These are phyloP conservation scores for Paramormyrops hopkinsi DNA, from an alignment of 2,797 vertebrate genomes.

Conservation along the genomic window DNA sequence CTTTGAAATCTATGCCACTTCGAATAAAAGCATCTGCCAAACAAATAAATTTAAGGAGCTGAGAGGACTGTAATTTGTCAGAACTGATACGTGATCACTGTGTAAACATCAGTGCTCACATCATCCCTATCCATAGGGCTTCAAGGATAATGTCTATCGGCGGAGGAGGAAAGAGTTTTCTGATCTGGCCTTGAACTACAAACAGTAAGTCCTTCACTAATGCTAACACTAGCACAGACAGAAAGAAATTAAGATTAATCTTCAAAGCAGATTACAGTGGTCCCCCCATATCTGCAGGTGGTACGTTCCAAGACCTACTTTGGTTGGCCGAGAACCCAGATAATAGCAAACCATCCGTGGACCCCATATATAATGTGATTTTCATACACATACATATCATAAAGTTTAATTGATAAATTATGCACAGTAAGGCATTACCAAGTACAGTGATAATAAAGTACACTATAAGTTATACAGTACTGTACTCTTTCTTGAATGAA, in stretches of 20 bases:
- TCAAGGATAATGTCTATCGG: slow-evolving; percentile 92
- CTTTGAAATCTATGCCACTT: background rate
- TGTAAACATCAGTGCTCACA: background rate
- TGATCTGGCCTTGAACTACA: slow-evolving; percentile 84
- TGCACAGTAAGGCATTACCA: background rate
- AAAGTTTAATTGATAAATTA: background rate
- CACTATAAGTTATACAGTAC: background rate
- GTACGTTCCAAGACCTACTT: background rate
- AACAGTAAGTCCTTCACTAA: slow-evolving; percentile 70
- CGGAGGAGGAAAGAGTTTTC: slow-evolving; percentile 89
- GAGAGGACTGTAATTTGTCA: background rate
- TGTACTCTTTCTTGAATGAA: background rate
- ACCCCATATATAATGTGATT: background rate
- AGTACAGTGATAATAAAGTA: background rate
- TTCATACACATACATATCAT: background rate
- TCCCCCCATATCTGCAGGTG: background rate
- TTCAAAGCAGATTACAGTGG: background rate
- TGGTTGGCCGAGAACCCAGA: background rate
- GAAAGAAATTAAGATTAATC: background rate
- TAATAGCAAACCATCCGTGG: background rate
- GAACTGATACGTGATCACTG: background rate
- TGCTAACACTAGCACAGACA: background rate
- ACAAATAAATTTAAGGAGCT: background rate
- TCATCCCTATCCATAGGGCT: slow-evolving; percentile 64
- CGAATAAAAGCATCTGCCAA: background rate